Base-by-base conservation (phyloP, 2,797 vertebrate genomes). In the Microhierax caerulescens region DNA sequence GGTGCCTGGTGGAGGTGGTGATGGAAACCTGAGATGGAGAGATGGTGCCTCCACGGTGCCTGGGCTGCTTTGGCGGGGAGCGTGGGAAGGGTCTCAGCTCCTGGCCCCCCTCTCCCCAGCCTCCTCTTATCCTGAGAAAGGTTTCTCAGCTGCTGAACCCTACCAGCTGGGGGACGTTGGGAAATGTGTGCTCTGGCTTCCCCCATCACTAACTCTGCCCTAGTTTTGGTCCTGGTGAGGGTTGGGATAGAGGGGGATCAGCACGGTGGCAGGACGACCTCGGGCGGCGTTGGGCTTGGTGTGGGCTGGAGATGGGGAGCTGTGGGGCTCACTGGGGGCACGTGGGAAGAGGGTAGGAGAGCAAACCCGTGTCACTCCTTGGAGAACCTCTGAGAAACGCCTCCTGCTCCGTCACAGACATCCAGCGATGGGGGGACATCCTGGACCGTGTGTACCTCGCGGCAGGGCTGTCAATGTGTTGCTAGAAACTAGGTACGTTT, bases 41-140 rank as follows among this genome's bases (percentile, higher is more conserved):
- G 84, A 39, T 24, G 85, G 34, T 36, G 69, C 41, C 68, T 63
- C 54, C 11, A 4, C 1, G 0, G 13, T 64, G 81, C 76, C 59
- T 5, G 2, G 34, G 57, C 5, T 3, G 67, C 82, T 41, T 11
- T 2, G 0, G 16, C 0, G 47, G 41, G 72, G 91, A 88, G 85
- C 92, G 94, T 95, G 89, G 93, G 91, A 95, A 97, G 90, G 94
- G 88, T 83, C 85, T 84, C 27, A 0, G 72, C 91, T 86, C 80
- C 25, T 0, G 4, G 60, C 24, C 90, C 86, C 78, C 88, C 39
- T 75, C 70, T 87, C 25, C 45, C 34, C 69, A 76, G 48, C 59
- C 90, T 86, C 67, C 47, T 90, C 56, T 67, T 57, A 57, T 19
- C 78, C 90, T 96, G 82, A 89, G 91, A 95, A 92, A 95, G 67